Evolutionary conservation across 2,888 invertebrate genomes (phyloP), one percentile per base, ranked within the genome.

Genomic region (Drosophila fulvimacula): DNA sequence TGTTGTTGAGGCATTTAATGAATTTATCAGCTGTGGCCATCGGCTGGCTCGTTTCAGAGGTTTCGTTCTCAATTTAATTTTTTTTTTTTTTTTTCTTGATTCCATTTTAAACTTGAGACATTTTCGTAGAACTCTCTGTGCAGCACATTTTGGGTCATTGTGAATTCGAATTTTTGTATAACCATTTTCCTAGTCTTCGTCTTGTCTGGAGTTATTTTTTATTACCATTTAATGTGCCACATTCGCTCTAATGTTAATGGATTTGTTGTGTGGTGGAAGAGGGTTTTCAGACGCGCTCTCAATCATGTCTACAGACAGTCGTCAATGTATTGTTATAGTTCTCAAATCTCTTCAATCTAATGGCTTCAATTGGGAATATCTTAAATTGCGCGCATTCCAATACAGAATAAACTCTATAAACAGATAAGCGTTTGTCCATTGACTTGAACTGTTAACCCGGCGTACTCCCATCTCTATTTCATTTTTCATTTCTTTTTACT

Each of bases 11-110:
- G 73, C 73, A 73, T 87, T 82, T 79, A 87, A 84, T 82, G 88
- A 85, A 87, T 84, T 87, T 87, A 84, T 85, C 88, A 82, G 85
- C 81, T 87, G 87, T 68, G 70, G 70, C 74, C 80, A 85, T 85
- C 82, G 69, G 62, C 63, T 57, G 61, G 24, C 59, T 74, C 59
- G 56, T 66, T 52, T 65, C 69, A 49, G 36, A 55, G 55, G 49
- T 58, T 63, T 41, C 46, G 38, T 17, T 60, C 44, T 30, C 17
- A 30, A 17, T 46, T 21, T 21, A 36, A 3, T 56, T 15, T 38
- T 44, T 7, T 44, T 57, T 30, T 30, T 32, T 32, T 6, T 48
- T 24, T 6, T 13, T 39, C 48, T 44, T 56, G 77, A 52, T 68
- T 70, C 69, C 70, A 73, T 80, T 74, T 55, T 19, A 53, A 51